Evolutionary conservation across 2,888 invertebrate genomes (phyloP), one percentile per base, ranked within the genome.

Genomic region (Trissolcus brochymenae): DNA sequence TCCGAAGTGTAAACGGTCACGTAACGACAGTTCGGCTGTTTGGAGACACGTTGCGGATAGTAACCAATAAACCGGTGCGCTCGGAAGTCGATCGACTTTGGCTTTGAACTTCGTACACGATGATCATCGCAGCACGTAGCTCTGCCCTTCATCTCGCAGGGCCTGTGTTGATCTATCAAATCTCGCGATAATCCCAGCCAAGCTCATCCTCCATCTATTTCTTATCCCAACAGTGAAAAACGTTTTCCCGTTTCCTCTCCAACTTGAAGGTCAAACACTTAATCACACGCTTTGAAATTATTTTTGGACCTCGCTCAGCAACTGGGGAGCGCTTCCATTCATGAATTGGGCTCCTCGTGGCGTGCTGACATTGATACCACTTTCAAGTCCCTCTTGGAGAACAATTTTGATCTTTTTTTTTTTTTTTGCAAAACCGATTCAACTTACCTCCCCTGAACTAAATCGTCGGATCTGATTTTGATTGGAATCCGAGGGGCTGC

Each of bases 21-120:
- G 72, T 77, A 72, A 77, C 61, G 60, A 67, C 67, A 67, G 64
- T 64, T 62, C 40, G 55, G 50, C 17, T 77, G 35, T 29, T 49
- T 53, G 67, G 67, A 55, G 72, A 72, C 72, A 61, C 64, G 56
- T 66, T 68, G 55, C 65, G 60, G 59, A 65, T 65, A 73, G 73
- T 77, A 77, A 68, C 67, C 6, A 72, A 72, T 51, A 72, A 64
- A 68, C 50, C 68, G 66, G 51, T 61, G 54, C 43, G 62, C 68
- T 77, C 68, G 72, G 72, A 68, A 77, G 73, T 73, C 35, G 60
- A 77, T 73, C 59, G 62, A 76, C 54, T 49, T 29, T 68, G 77
- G 73, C 73, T 77, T 73, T 78, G 78, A 78, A 78, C 77, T 77
- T 77, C 77, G 78, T 70, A 65, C 78, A 41, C 64, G 46, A 73